Conservation (phyloP, 2,888 invertebrate species). For the Lottia scabra region DNA sequence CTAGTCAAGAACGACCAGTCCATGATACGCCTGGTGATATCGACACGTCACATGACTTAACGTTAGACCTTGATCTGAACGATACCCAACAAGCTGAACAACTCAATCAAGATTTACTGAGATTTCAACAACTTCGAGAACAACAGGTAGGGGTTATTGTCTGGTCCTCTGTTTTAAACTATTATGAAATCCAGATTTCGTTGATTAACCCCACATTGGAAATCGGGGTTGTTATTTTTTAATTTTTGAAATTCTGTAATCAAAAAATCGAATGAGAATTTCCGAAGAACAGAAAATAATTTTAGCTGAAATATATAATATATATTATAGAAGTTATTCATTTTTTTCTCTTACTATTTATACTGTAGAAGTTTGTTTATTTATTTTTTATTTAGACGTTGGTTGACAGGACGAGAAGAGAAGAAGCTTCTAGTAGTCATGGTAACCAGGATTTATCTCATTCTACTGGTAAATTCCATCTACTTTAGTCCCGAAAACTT, state of each 20-base stretch:
- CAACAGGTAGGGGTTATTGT: slow-evolving; percentile 28
- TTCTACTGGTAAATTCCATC: not conserved
- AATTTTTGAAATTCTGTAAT: no score
- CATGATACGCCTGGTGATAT: slow-evolving; percentile 24
- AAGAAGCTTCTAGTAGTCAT: not conserved
- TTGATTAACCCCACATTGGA: no score
- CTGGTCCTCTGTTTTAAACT: no score
- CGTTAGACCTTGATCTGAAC: slow-evolving; percentile 48
- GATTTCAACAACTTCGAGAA: slow-evolving; percentile 51
- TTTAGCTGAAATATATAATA: no score
- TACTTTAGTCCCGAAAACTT: slow-evolving; percentile 6
- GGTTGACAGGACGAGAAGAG: not conserved
- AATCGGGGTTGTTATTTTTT: no score
- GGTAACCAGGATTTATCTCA: not conserved
- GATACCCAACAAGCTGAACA: slow-evolving; percentile 55
- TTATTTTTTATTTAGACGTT: not conserved
- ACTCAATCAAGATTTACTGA: slow-evolving; percentile 45
- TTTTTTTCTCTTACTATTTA: no score
- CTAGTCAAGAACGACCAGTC: slow-evolving; percentile 26
- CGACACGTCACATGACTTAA: slow-evolving; percentile 30
- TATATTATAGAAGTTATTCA: no score
- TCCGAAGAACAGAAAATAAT: no score
- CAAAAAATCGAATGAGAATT: no score
- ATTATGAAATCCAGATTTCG: no score
- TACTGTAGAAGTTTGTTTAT: no score